These are phyloP conservation scores for Amphipoea lucens DNA, from an alignment of 2,888 invertebrate species.

Conservation along the genomic window DNA sequence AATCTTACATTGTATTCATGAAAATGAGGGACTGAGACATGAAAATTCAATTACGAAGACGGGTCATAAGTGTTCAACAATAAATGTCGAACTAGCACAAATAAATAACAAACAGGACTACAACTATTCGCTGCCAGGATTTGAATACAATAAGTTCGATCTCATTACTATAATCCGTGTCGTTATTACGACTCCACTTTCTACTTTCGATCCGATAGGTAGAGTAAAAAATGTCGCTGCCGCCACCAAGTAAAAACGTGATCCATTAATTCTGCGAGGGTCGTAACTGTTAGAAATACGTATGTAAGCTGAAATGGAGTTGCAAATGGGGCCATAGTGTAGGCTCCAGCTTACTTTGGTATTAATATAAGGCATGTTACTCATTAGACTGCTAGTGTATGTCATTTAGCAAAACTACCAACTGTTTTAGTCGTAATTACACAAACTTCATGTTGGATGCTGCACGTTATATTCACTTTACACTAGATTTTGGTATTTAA, in stretches of 20 bases:
- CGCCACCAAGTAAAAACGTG: constrained; percentile 57
- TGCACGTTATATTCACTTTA: constrained; percentile 21
- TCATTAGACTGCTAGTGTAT: constrained; percentile 42
- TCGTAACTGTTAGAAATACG: constrained; percentile 53
- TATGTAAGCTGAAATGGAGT: constrained; percentile 61
- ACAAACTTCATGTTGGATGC: constrained; percentile 31
- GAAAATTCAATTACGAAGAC: constrained; percentile 35
- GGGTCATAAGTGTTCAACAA: not conserved
- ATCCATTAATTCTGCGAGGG: constrained; percentile 62
- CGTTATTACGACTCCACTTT: constrained; percentile 48
- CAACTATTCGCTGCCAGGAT: constrained; percentile 16
- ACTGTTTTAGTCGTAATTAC: constrained; percentile 38
- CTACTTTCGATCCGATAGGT: constrained; percentile 54
- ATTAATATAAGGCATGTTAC: constrained; percentile 48
- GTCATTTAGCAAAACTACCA: constrained; percentile 50
- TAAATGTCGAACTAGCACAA: not conserved
- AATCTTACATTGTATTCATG: constrained; percentile 17
- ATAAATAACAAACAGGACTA: constrained; percentile 5
- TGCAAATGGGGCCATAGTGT: constrained; percentile 60
- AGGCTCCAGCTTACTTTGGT: constrained; percentile 45
- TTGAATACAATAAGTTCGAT: constrained; percentile 30
- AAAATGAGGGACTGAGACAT: constrained; percentile 17
- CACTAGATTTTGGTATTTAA: not conserved
- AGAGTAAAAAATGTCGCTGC: constrained; percentile 46
- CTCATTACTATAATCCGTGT: constrained; percentile 50